A percentile compares a stretch with the other conserved stretches of the same genome.
Evolutionary conservation across 2,888 invertebrate species (phyloP).

Genomic region (Cinara cedri): DNA sequence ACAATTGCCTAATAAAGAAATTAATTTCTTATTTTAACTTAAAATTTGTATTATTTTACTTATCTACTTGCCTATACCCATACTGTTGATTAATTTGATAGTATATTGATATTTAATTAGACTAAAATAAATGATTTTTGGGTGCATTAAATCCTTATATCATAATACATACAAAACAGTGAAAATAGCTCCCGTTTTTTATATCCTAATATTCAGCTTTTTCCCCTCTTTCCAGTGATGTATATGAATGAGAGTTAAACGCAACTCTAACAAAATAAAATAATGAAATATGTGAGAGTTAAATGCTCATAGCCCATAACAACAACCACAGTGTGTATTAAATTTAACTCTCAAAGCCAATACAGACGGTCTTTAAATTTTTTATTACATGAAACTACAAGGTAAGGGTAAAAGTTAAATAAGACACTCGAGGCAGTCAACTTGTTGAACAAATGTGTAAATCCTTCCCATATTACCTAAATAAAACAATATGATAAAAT

Average conservation of each 20-base stretch:
- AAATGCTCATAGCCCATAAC: neutral
- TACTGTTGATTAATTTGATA: slow-evolving; percentile 18
- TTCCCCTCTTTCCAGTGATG: neutral
- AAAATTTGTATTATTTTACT: slow-evolving; percentile 4
- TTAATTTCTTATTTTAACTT: neutral
- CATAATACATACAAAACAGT: slow-evolving; percentile 15
- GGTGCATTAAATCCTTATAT: neutral
- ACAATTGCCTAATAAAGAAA: too few species aligned
- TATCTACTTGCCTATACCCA: slow-evolving; percentile 1
- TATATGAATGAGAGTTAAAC: slow-evolving; percentile 2
- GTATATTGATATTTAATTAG: slow-evolving; percentile 14
- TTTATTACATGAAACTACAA: neutral
- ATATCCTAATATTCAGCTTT: slow-evolving; percentile 5
- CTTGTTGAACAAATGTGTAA: too few species aligned
- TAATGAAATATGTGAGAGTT: neutral
- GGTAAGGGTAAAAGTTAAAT: slow-evolving; percentile 3
- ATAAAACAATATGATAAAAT: too few species aligned
- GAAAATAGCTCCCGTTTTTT: slow-evolving; percentile 7
- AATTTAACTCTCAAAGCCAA: neutral
- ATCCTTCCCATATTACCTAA: too few species aligned
- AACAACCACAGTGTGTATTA: neutral
- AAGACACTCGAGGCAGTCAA: neutral
- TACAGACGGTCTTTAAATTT: slow-evolving; percentile 18
- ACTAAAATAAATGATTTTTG: neutral
- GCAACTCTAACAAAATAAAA: slow-evolving; percentile 11